Evolutionary conservation across 2,797 vertebrate species (phyloP).

Genomic region (Enteromius radiatus): DNA sequence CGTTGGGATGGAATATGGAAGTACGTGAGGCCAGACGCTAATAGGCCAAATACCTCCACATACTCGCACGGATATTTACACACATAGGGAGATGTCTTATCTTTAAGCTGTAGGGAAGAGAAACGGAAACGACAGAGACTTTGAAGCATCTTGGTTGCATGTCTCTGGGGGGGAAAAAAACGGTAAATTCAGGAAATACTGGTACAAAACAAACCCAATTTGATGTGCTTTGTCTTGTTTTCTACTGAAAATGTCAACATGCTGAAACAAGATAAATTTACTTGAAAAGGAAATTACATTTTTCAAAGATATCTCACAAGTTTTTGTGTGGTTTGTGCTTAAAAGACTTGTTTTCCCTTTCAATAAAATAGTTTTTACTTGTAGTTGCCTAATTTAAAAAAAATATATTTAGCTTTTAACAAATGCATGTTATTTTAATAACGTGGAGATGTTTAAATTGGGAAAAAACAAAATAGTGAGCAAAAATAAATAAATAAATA

Average conservation of each 20-base stretch:
- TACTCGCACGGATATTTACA: constrained; percentile 10
- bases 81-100: background rate
- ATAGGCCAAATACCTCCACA: constrained; percentile 10
- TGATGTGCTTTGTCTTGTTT: constrained; percentile 1
- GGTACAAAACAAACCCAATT: constrained; percentile 27
- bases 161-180: constrained; percentile 67
- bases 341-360: background rate
- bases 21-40: background rate
- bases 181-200: constrained; percentile 59
- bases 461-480: background rate
- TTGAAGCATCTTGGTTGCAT: constrained; percentile 66
- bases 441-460: background rate
- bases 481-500: background rate
- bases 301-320: background rate
- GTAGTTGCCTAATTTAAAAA: too few relatives aligned
- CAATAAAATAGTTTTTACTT: background rate
- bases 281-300: background rate
- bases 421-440: background rate
- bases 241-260: constrained; percentile 2
- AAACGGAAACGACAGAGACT: constrained; percentile 61
- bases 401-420: background rate
- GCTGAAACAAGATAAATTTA: background rate
- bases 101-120: constrained; percentile 55
- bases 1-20: constrained; percentile 7
- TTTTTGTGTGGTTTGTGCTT: too few relatives aligned